Evolutionary conservation across 1,140 invertebrate species (phyloP), one percentile per base, ranked within the genome.

Genomic region (Lepidostoma basale): DNA sequence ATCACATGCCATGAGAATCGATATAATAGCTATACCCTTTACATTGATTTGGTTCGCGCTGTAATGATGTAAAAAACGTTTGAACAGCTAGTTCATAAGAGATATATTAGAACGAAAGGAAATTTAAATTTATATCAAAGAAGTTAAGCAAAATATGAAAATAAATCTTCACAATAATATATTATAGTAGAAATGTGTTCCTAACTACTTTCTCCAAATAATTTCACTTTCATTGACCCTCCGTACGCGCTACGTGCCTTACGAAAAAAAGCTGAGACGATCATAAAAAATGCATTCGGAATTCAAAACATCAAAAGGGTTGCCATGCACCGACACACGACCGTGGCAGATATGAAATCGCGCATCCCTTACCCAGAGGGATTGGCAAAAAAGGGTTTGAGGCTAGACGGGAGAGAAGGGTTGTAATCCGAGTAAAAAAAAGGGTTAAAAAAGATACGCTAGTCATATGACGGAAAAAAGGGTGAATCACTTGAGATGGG

Each of bases 371-470:
- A 56, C 52, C 56, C 56, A 5, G 39, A 60, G 56, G 56, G 56
- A 60, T 60, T 60, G 23, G 56, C 56, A 60, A 60, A 60, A 58
- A 60, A 60, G 39, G 36, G 56, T 42, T 33, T 60, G 56, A 18
- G 23, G 12, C 20, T 36, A 22, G 36, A 42, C 20, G 30, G 54
- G 25, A 10, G n/a, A 1, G 22, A 23, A 23, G 54, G 33, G 54
- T 40, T 36, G 33, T 14, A 39, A 20, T 40, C 40, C 5, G 26
- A 23, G 33, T 47, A 25, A 62, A 62, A 62, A 62, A 47, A 62
- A 47, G 45, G 47, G 14, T 49, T 49, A 65, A 63, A 72, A 72
- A 72, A 72, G 66, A 62, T 67, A 66, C 66, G 70, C 52, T 66
- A 69, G 67, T 72, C 70, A 72, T 59, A 22, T 52, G 54, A 62